Evolutionary conservation across 2,113 vertebrate species (phyloP).

Genomic region (Calyptomena viridis): DNA sequence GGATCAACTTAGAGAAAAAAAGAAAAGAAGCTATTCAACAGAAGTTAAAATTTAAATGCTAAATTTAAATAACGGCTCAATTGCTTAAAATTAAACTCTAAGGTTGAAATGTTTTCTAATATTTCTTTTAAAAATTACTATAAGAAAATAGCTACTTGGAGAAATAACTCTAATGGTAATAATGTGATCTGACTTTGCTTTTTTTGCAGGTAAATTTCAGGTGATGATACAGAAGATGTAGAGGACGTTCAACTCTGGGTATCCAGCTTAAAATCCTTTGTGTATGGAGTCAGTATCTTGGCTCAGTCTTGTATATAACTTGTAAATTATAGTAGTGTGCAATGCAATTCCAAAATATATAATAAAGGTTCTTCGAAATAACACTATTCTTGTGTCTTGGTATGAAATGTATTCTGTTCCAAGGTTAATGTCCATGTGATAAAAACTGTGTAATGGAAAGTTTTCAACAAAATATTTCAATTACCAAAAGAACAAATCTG

Average conservation of each 20-base stretch:
- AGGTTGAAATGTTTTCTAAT: neutral
- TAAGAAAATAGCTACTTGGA: neutral
- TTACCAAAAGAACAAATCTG: neutral
- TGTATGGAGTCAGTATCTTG: neutral
- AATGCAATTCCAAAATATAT: neutral
- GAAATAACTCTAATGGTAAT: neutral
- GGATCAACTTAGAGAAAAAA: neutral
- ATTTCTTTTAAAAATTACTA: neutral
- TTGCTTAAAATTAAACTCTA: neutral
- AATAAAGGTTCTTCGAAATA: slow-evolving; percentile 10
- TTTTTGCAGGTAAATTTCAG: slow-evolving; percentile 91
- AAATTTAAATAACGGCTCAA: neutral
- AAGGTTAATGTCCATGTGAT: neutral
- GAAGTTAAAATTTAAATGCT: neutral
- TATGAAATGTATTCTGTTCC: neutral
- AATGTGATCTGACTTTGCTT: neutral
- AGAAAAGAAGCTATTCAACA: neutral
- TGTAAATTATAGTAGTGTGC: slow-evolving; percentile 34
- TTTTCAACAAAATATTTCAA: neutral
- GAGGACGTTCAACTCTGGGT: slow-evolving; percentile 2
- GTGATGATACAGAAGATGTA: slow-evolving; percentile 98
- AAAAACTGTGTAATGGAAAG: neutral
- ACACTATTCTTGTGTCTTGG: neutral
- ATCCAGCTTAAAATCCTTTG: neutral
- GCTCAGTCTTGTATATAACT: neutral